Base-by-base conservation (phyloP, 2,797 vertebrate species). In the Lophius americanus region DNA sequence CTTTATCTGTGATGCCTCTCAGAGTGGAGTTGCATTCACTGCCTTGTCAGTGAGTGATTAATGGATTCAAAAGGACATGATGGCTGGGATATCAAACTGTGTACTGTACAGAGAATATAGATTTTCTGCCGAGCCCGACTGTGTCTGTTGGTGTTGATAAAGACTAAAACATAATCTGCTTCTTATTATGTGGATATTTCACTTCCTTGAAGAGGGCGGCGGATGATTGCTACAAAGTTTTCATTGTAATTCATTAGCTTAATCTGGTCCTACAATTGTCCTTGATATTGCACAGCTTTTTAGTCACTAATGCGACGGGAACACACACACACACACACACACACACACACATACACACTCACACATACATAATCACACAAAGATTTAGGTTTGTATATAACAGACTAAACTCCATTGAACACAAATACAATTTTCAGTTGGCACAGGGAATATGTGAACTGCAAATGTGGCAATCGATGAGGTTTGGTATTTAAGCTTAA, bases 401-500 rank as follows among this genome's bases (percentile, higher is more conserved):
- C 48, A 81, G 74, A 57, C 72, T 59, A 37, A 70, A 83, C 67
- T 71, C 79, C 65, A 60, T 68, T 61, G 38, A 72, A 48, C 60
- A 65, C 64, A 53, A 76, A 64, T 68, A 37, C 61, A 70, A 64
- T 78, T 80, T 87, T 80, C 41, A 70, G 74, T 88, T 67, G 69
- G 78, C 76, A 70, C 68, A 71, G 51, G 41, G 77, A 85, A 83
- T 56, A 58, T 42, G 38, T 43, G 37, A 42, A 38, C 60, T 72
- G 78, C 53, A 61, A n/a, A 70, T 64, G 64, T 60, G 72, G 47
- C 85, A 79, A 90, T 92, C 91, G 70, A 91, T 89, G 82, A 66
- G 69, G 86, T 81, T 81, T 91, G 90, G 80, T 86, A 91, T 92
- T 92, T 88, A 79, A 85, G 76, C 75, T 82, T 86, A 88, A 91